Evolutionary conservation across 1,140 invertebrate genomes (phyloP).

Genomic region (Hesperophylax magnus): DNA sequence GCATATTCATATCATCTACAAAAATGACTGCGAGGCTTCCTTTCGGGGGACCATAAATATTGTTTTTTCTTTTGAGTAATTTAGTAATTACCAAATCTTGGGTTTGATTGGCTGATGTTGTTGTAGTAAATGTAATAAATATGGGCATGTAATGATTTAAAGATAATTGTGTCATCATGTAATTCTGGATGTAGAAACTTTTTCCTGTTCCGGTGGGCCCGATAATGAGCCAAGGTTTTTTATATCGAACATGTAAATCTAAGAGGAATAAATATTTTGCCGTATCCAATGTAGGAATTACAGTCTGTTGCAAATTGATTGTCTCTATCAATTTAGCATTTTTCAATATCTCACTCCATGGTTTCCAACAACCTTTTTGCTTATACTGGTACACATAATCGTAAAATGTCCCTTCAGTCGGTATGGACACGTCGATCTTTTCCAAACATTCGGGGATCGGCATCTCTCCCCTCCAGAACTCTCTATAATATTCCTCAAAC

Average conservation of each 20-base stretch:
- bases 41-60: slow-evolving; percentile 85
- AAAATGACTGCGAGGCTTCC: slow-evolving; percentile 87
- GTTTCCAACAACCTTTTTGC: slow-evolving; percentile 85
- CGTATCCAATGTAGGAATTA: slow-evolving; percentile 90
- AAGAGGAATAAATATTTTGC: slow-evolving; percentile 82
- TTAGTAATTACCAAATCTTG: slow-evolving; percentile 92
- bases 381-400: slow-evolving; percentile 86
- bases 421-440: slow-evolving; percentile 81
- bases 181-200: slow-evolving; percentile 90
- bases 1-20: slow-evolving; percentile 96
- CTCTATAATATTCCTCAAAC: slow-evolving; percentile 78
- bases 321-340: slow-evolving; percentile 73
- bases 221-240: slow-evolving; percentile 82
- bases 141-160: slow-evolving; percentile 82
- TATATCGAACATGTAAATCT: slow-evolving; percentile 77
- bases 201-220: slow-evolving; percentile 96
- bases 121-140: slow-evolving; percentile 91
- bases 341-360: slow-evolving; percentile 78
- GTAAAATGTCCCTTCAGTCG: slow-evolving; percentile 80
- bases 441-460: slow-evolving; percentile 77
- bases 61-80: slow-evolving; percentile 83
- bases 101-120: slow-evolving; percentile 88
- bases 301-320: slow-evolving; percentile 80
- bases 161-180: slow-evolving; percentile 84
- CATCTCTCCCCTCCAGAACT: slow-evolving; percentile 73